These are phyloP conservation scores for Lagocephalus sceleratus DNA, from an alignment of 2,797 vertebrate species.

Conservation along the genomic window DNA sequence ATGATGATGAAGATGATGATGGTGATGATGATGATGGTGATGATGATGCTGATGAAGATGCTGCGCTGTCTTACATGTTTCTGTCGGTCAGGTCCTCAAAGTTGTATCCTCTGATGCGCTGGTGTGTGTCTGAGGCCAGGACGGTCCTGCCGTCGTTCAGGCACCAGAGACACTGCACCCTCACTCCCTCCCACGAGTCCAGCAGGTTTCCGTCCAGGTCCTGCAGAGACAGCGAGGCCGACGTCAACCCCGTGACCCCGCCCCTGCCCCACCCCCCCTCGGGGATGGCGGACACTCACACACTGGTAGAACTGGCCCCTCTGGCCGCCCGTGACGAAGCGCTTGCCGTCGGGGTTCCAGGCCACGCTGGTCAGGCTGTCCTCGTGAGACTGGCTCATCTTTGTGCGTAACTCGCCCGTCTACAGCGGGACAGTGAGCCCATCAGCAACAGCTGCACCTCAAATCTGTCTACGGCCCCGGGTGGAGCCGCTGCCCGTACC, in stretches of 20 bases:
- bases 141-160: constrained; percentile 89
- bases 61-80: constrained; percentile 97
- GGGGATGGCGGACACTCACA: constrained; percentile 79
- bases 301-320: constrained; percentile 98
- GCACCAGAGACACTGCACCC: constrained; percentile 97
- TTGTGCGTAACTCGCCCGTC: constrained; percentile 94
- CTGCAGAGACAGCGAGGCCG: too few relatives aligned
- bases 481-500: too few relatives aligned
- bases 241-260: too few relatives aligned
- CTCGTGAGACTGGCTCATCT: constrained; percentile 98
- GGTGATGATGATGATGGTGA: too few relatives aligned
- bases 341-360: constrained; percentile 97
- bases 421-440: constrained; percentile 34
- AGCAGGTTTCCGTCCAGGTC: constrained; percentile 95
- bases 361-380: constrained; percentile 96
- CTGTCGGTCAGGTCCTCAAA: constrained; percentile 98
- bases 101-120: constrained; percentile 95
- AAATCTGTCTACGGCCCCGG: background rate
- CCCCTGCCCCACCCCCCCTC: too few relatives aligned
- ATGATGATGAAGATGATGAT: too few relatives aligned
- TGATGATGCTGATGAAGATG: too few relatives aligned
- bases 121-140: constrained; percentile 94
- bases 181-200: constrained; percentile 97
- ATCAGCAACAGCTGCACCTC: background rate
- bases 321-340: constrained; percentile 94